Evolutionary conservation across 2,113 vertebrate species (phyloP), one percentile per base, ranked within the genome.

Genomic region (Craseonycteris thonglongyai): DNA sequence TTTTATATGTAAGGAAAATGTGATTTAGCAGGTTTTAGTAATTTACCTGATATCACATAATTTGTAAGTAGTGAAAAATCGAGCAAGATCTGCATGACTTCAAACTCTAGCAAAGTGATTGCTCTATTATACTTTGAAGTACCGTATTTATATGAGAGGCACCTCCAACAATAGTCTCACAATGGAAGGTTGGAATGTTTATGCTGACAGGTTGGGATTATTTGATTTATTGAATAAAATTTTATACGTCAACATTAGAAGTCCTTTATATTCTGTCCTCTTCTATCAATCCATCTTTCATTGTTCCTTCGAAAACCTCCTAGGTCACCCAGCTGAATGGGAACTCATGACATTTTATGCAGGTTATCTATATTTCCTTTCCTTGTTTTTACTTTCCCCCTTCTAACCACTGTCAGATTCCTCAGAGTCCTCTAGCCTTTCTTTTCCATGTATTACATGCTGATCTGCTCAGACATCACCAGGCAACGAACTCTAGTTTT

Each of bases 1-100:
- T 74, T 71, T 86, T 72, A 54, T 63, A 76, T 11, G 49, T 51
- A 51, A 51, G 18, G 49, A 14, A 51, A 51, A 19, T 88, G 79
- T 91, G 22, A 28, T 71, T 83, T 26, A 59, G 11, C 54, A 89
- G 80, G 38, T 80, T 85, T 91, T 58, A 88, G 38, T 91, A 40
- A 76, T 58, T 89, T 87, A 15, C 10, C 35, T n/a, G 19, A 47
- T 58, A 49, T 72, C 35, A n/a, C 19, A 13, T 68, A 66, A 45
- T 24, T 66, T 59, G 3, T 68, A 80, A 78, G 30, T 12, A 76
- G 24, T 59, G 68, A 88, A 30, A 87, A 45, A 82, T 24, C 81
- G 79, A 94, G 15, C 19, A 68, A 54, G 35, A 26, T 66, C 33
- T 65, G n/a, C 13, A 45, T 58, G 33, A 74, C 65, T 61, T 24